Base-by-base conservation (phyloP, 2,888 invertebrate genomes). In the Dolichopus griseipennis region DNA sequence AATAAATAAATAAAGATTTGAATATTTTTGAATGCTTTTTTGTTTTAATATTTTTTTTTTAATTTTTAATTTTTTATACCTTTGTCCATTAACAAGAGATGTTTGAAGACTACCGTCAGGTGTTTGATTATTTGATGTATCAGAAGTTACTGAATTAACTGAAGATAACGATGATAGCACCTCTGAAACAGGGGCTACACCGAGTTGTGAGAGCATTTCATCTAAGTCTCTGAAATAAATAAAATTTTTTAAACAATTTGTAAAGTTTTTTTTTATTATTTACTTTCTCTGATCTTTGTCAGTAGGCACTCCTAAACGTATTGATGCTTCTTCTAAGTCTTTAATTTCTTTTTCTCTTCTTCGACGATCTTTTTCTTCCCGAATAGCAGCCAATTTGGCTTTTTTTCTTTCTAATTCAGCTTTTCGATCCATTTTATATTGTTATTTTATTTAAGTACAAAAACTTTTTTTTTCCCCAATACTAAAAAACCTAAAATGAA, bases 401-500 rank as follows among this genome's bases (percentile, higher is more conserved):
- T 94, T 93, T 81, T 95, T 95, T 70, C 93, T 87, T 83, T 95
- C 95, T 76, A 95, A 81, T 83, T 95, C 95, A n/a, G 92, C 93
- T 81, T 93, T 93, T 71, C 95, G 87, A 83, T 95, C 95, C 81
- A 82, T 81, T 69, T 72, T 75, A 34, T 61, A 20, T 20, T 20
- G 1, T 20, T 5, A 21, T 37, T 61, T 52, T 18, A 52, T 52
- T 52, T 12, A 52, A 52, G 27, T 27, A 27, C 27, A 27, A 27
- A 27, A 27, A 27, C 27, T 27, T 27, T 27, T 27, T 27, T 27
- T 27, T 27, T 27, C 5, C 27, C 27, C 27, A 27, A 27, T 4
- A 27, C 5, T 27, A 4, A 27, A 27, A 27, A 27, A n/a, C n/a
- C n/a, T n/a, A n/a, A n/a, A n/a, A n/a, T n/a, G n/a, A n/a, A n/a